These are phyloP conservation scores for Pimephales promelas DNA, from an alignment of 2,113 vertebrate species.

Conservation along the genomic window DNA sequence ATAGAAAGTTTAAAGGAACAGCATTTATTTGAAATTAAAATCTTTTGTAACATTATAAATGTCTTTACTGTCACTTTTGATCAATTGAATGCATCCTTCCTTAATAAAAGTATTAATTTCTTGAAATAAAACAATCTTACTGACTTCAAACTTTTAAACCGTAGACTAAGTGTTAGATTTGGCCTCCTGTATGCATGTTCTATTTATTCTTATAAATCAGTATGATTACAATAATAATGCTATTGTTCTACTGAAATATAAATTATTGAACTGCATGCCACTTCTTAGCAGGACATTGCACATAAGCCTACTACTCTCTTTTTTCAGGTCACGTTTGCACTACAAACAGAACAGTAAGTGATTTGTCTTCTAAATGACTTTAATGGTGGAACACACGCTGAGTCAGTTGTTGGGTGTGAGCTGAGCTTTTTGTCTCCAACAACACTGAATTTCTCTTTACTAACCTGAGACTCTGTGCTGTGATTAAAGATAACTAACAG, in stretches of 20 bases:
- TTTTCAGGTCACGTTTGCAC: constrained; percentile 15
- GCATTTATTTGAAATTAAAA: too few relatives aligned
- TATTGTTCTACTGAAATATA: neutral
- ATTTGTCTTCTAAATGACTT: constrained; percentile 1
- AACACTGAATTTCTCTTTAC: neutral
- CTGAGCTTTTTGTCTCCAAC: neutral
- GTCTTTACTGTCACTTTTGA: neutral
- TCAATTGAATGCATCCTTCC: neutral
- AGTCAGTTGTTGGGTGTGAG: neutral
- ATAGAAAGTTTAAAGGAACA: too few relatives aligned
- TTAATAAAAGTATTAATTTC: neutral
- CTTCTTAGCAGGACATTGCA: neutral
- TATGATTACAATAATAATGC: neutral
- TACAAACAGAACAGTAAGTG: neutral
- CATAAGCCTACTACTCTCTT: neutral
- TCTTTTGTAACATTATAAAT: neutral
- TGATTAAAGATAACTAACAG: constrained; percentile 13
- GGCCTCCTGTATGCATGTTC: neutral
- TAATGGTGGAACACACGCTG: constrained; percentile 11
- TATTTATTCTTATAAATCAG: neutral
- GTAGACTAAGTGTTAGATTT: neutral
- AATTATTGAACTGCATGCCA: neutral
- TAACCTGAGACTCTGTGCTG: constrained; percentile 6
- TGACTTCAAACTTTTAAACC: neutral
- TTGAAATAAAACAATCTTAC: neutral